Evolutionary conservation across 2,113 vertebrate species (phyloP), one percentile per base, ranked within the genome.

Genomic region (Saccopteryx bilineata): DNA sequence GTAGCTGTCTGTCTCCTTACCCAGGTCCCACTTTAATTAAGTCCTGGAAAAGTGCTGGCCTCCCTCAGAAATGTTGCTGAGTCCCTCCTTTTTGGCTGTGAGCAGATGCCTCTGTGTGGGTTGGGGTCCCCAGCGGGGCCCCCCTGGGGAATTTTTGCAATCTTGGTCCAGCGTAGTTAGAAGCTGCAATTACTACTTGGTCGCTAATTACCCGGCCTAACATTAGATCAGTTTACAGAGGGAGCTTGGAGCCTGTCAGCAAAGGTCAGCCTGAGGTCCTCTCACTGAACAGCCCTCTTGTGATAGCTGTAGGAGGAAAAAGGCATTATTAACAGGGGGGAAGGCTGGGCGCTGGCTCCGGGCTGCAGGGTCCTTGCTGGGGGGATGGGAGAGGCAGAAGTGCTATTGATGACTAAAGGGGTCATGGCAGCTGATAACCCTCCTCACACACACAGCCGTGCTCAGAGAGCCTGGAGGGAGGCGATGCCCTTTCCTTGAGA

Each of bases 281-380:
- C 97, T 97, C 85, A 91, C 95, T 97, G 87, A 97, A 96, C 93
- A 96, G 94, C 95, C 94, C 97, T 98, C 97, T 97, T 96, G 93
- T 72, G n/a, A 94, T 95, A 71, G 68, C 97, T 95, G 83, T 94
- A 75, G 90, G 71, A 82, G 83, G 54, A 88, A 94, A 94, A 95
- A 96, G 63, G 94, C 96, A 90, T 95, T 96, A 90, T 95, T 96
- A 96, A 88, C 17, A 4, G 80, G 46, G 85, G 78, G 79, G 68
- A 79, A 94, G 95, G 71, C 69, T 54, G 48, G 78, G 72, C 82
- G 68, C 89, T 50, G 8, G 54, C 91, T 89, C 60, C 58, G 19
- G 52, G 89, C 89, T 74, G 50, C 66, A 26, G 13, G 63, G 79
- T 63, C 80, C 66, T 95, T 21, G 87, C 19, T 79, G 93, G 90